These are phyloP conservation scores for Benthosema pterotum DNA, from an alignment of 2,797 vertebrate genomes.

Conservation along the genomic window DNA sequence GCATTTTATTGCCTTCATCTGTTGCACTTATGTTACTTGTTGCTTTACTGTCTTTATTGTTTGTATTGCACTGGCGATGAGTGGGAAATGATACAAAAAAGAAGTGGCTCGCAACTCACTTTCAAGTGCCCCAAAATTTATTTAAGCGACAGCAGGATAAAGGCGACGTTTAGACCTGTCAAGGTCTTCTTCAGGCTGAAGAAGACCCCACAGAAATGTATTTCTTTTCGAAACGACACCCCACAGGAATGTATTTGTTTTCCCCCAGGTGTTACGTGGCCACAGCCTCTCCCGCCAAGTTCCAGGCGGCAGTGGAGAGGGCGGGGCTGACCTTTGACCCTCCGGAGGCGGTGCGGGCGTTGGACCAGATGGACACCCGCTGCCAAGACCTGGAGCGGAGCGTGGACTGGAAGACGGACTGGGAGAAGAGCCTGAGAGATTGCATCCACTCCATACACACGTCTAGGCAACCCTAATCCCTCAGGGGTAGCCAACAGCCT, in stretches of 20 bases:
- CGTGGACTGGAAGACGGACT: constrained; percentile 71
- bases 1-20: no score
- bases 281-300: constrained; percentile 91
- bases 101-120: no score
- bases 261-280: constrained; percentile 85
- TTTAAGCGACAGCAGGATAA: no score
- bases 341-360: constrained; percentile 70
- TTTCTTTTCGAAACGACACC: not conserved
- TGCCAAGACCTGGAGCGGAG: constrained; percentile 74
- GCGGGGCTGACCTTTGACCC: constrained; percentile 81
- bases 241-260: not conserved
- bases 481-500: no score
- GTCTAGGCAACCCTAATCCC: constrained; percentile 34
- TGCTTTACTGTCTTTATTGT: no score
- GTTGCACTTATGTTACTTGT: no score
- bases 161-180: no score
- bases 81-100: no score
- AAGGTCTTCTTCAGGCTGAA: no score
- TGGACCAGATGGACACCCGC: constrained; percentile 78
- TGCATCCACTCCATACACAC: constrained; percentile 65
- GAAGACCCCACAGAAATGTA: no score
- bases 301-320: constrained; percentile 78
- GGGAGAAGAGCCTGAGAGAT: constrained; percentile 79
- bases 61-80: no score
- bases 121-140: no score